A percentile compares a stretch with the other conserved stretches of the same genome.
Evolutionary conservation across 2,888 invertebrate genomes (phyloP).

Genomic region (Cephus sareptanus): DNA sequence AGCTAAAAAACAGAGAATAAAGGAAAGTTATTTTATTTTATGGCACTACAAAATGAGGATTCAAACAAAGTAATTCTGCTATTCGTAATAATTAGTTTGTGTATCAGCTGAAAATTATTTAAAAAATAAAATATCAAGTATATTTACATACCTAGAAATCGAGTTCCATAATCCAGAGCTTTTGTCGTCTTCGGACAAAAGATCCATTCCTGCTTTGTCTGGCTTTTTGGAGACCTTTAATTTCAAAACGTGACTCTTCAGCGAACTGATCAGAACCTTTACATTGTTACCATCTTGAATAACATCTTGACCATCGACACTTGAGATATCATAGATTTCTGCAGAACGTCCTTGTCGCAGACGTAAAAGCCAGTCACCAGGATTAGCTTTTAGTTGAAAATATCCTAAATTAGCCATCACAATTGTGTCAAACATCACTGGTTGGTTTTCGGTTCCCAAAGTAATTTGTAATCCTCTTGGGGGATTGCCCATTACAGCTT

Average conservation of each 20-base stretch:
- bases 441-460: constrained; percentile 83
- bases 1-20: constrained; percentile 55
- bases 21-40: constrained; percentile 33
- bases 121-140: background rate
- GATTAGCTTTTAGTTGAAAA: constrained; percentile 97
- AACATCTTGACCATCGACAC: constrained; percentile 68
- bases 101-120: constrained; percentile 23
- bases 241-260: constrained; percentile 92
- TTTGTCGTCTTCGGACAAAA: constrained; percentile 82
- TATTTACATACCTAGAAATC: constrained; percentile 79
- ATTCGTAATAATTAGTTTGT: constrained; percentile 14
- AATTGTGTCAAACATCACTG: constrained; percentile 92
- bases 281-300: constrained; percentile 67
- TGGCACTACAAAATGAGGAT: background rate
- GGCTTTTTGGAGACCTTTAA: constrained; percentile 91
- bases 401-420: constrained; percentile 99
- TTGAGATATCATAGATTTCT: constrained; percentile 90
- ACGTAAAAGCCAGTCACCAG: constrained; percentile 93
- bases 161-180: constrained; percentile 92
- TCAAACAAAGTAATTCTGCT: constrained; percentile 4
- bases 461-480: constrained; percentile 98
- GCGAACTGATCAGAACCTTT: constrained; percentile 82
- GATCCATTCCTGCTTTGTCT: constrained; percentile 86
- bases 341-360: constrained; percentile 93
- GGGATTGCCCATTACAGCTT: constrained; percentile 88